These are phyloP conservation scores for Aeoliscus strigatus DNA, from an alignment of 2,797 vertebrate genomes.

Conservation along the genomic window DNA sequence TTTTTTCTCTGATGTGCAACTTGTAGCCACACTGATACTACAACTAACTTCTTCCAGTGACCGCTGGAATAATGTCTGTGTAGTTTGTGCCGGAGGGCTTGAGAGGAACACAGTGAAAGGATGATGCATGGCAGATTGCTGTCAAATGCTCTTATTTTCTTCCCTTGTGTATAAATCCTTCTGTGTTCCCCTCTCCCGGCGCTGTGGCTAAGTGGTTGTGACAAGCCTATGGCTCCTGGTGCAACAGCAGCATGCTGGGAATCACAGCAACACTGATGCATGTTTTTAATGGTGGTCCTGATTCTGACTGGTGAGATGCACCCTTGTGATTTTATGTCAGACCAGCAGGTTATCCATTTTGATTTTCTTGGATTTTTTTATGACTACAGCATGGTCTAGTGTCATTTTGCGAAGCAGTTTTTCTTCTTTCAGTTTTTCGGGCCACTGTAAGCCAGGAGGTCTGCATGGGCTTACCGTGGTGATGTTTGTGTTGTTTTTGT, in stretches of 20 bases:
- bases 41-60: slow-evolving; percentile 32
- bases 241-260: slow-evolving; percentile 64
- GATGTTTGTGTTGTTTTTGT: slow-evolving; percentile 19
- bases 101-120: slow-evolving; percentile 56
- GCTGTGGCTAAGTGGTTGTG: slow-evolving; percentile 61
- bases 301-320: slow-evolving; percentile 28
- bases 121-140: slow-evolving; percentile 70
- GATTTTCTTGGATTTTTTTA: slow-evolving; percentile 12
- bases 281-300: slow-evolving; percentile 50
- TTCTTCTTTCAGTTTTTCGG: slow-evolving; percentile 25
- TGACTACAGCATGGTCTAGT: slow-evolving; percentile 51
- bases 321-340: slow-evolving; percentile 22
- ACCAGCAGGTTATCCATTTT: slow-evolving; percentile 34
- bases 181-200: slow-evolving; percentile 46
- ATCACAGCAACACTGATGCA: slow-evolving; percentile 61
- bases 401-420: slow-evolving; percentile 30
- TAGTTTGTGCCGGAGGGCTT: slow-evolving; percentile 51
- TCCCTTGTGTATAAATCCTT: slow-evolving; percentile 47
- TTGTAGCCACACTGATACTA: slow-evolving; percentile 45
- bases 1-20: slow-evolving; percentile 35
- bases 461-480: slow-evolving; percentile 68
- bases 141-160: slow-evolving; percentile 58
- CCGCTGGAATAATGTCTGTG: slow-evolving; percentile 58
- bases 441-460: slow-evolving; percentile 51
- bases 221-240: slow-evolving; percentile 63